phyloP scores from a whole-genome alignment of 2,888 invertebrate genomes.

The Eupithecia centaureata region DNA sequence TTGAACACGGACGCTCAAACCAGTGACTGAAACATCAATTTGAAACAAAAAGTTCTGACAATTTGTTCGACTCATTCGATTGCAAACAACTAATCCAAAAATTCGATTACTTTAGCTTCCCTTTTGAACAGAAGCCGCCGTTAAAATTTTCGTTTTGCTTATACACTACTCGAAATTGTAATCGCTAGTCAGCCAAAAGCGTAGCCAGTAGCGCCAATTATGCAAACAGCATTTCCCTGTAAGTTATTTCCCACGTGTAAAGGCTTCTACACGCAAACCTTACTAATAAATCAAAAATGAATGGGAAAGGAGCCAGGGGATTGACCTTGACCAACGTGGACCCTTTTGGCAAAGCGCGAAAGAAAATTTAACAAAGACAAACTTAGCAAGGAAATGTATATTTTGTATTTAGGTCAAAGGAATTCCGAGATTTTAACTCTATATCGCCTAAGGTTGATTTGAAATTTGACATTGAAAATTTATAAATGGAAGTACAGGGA shows the following conservation, averaged over 20 bases:
- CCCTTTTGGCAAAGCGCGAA: constrained; percentile 6
- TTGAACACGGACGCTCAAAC: too few relatives aligned
- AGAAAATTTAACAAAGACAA: neutral
- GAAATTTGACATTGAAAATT: too few relatives aligned
- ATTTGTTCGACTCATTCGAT: too few relatives aligned
- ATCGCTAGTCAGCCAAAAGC: neutral
- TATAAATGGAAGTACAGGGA: too few relatives aligned
- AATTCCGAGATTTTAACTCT: neutral
- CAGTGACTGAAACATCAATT: neutral
- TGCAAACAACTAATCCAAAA: neutral
- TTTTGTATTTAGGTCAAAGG: neutral
- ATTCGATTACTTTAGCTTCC: neutral
- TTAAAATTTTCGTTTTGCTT: neutral
- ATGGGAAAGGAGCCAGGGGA: neutral
- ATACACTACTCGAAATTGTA: neutral
- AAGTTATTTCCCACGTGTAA: neutral
- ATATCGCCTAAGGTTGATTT: too few relatives aligned
- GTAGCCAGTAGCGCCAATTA: neutral
- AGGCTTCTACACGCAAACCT: neutral
- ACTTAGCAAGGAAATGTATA: neutral
- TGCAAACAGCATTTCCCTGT: neutral
- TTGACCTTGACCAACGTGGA: constrained; percentile 14
- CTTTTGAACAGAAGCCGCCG: too few relatives aligned
- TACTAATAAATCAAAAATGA: neutral
- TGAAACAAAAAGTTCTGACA: neutral